Evolutionary conservation across 2,113 vertebrate genomes (phyloP).

Genomic region (Macaca fascicularis): T2T-MFA8v1.1 NC_088379.1:56043501-56044000

Average conservation of each 20-base stretch:
- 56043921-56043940: not conserved
- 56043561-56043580: too few relatives aligned
- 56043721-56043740: not conserved
- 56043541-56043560: too few relatives aligned
- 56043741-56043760: not conserved
- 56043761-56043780: not conserved
- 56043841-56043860: not conserved
- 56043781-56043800: not conserved
- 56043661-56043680: too few relatives aligned
- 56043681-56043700: not conserved
- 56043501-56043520: too few relatives aligned
- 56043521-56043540: too few relatives aligned
- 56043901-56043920: not conserved
- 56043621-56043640: too few relatives aligned
- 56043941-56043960: not conserved
- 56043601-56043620: too few relatives aligned
- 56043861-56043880: conserved; percentile 26
- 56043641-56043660: too few relatives aligned
- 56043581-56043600: too few relatives aligned
- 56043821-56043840: not conserved
- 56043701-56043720: not conserved
- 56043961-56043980: conserved; percentile 13
- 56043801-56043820: not conserved
- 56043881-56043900: not conserved
- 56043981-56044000: not conserved